phyloP scores from a whole-genome alignment of 1,140 invertebrate species.

The Archivesica marissinica region DNA sequence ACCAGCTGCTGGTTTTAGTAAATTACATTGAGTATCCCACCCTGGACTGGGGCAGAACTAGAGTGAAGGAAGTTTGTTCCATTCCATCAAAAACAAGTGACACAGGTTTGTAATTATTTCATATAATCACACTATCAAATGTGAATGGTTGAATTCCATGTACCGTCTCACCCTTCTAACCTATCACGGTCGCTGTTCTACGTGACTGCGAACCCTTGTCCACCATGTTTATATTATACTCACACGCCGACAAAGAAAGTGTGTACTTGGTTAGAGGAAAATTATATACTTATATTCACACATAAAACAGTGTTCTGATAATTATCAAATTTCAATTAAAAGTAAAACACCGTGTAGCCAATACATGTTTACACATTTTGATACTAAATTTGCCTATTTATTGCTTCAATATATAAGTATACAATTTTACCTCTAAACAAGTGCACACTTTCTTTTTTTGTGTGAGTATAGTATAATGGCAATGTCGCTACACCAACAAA shows the following conservation, averaged over 20 bases:
- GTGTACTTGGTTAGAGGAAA: not conserved
- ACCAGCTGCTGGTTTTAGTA: slow-evolving; percentile 72
- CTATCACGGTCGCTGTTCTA: not conserved
- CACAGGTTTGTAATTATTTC: not conserved
- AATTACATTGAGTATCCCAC: slow-evolving; percentile 48
- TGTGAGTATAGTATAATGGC: too few species aligned
- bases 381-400: too few species aligned
- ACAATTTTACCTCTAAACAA: too few species aligned
- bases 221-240: not conserved
- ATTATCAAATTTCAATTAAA: too few species aligned
- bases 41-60: not conserved
- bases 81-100: slow-evolving; percentile 49
- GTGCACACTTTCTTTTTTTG: too few species aligned
- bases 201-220: not conserved
- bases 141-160: not conserved
- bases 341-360: too few species aligned
- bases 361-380: too few species aligned
- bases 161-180: not conserved
- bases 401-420: too few species aligned
- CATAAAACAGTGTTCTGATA: too few species aligned
- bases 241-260: not conserved
- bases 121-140: not conserved
- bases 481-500: too few species aligned
- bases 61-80: slow-evolving; percentile 23
- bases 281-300: too few species aligned